A percentile compares a stretch with the other conserved stretches of the same genome.
Conservation (phyloP, 2,113 vertebrate species). For the Chaetura pelagica region DNA sequence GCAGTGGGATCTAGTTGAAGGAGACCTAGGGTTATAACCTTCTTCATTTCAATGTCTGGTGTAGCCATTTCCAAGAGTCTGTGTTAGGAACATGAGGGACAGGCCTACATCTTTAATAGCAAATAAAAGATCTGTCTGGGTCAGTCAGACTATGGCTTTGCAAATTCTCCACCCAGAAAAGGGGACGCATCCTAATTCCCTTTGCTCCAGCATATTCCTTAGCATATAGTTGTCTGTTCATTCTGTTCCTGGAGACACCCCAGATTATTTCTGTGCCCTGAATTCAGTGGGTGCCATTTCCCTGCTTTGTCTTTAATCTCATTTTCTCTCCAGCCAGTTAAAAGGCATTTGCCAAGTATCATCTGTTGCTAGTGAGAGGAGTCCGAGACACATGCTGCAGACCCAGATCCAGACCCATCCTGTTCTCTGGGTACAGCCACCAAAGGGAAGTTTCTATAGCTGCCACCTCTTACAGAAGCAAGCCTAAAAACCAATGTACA, state of each 20-base stretch:
- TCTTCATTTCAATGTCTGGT: background rate
- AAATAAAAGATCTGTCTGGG: background rate
- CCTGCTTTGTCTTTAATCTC: background rate
- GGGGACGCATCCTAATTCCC: background rate
- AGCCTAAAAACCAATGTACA: background rate
- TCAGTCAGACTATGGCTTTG: background rate
- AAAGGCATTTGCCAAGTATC: background rate
- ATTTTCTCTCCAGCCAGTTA: background rate
- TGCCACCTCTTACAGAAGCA: background rate
- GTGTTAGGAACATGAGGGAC: background rate
- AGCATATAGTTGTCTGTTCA: background rate
- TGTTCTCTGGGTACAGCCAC: background rate
- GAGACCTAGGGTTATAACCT: accelerated
- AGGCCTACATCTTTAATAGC: background rate
- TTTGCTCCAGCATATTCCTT: background rate
- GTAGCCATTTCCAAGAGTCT: background rate
- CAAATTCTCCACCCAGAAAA: background rate
- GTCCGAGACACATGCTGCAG: background rate
- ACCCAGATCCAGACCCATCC: background rate
- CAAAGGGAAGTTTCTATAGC: background rate
- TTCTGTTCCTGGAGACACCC: background rate
- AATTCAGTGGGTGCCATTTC: background rate
- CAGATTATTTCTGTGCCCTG: background rate
- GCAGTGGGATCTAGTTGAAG: background rate
- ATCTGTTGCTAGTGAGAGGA: background rate